Conservation (phyloP, 2,888 invertebrate species). For the Sericinus montela region DNA sequence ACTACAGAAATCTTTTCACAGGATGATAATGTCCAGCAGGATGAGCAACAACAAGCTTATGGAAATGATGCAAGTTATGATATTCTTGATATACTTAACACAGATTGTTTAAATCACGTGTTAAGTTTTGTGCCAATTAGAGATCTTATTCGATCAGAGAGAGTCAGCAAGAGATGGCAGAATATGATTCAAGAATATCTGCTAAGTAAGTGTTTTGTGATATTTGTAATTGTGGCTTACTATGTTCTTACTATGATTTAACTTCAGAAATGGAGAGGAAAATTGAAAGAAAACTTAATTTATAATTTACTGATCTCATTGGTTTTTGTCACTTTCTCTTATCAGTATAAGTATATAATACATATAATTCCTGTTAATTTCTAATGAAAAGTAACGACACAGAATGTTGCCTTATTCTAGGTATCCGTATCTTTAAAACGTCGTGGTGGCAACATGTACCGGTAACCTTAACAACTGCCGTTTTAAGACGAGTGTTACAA, state of each 20-base stretch:
- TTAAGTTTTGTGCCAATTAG: constrained; percentile 70
- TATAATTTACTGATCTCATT: too few relatives aligned
- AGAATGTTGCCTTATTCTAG: constrained; percentile 21
- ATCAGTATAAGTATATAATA: too few relatives aligned
- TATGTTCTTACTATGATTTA: too few relatives aligned
- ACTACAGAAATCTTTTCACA: background rate
- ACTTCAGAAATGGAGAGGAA: too few relatives aligned
- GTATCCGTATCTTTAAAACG: constrained; percentile 59
- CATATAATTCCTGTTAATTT: too few relatives aligned
- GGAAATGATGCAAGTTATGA: constrained; percentile 36
- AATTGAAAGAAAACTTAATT: too few relatives aligned
- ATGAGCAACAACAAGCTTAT: constrained; percentile 23
- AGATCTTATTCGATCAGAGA: constrained; percentile 76
- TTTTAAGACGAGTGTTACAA: constrained; percentile 70
- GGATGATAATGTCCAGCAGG: constrained; percentile 23
- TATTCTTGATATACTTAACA: constrained; percentile 73
- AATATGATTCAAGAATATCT: constrained; percentile 71
- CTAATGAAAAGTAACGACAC: too few relatives aligned
- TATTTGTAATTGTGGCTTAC: background rate
- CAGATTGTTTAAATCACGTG: constrained; percentile 77
- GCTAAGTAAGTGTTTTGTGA: constrained; percentile 39
- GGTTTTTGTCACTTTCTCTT: too few relatives aligned
- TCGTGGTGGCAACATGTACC: constrained; percentile 59
- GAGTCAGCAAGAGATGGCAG: constrained; percentile 80
- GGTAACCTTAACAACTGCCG: constrained; percentile 61